A percentile compares a stretch with the other conserved stretches of the same genome.
phyloP scores from a whole-genome alignment of 2,113 vertebrate species.

The Anarhynchus alexandrinus region DNA sequence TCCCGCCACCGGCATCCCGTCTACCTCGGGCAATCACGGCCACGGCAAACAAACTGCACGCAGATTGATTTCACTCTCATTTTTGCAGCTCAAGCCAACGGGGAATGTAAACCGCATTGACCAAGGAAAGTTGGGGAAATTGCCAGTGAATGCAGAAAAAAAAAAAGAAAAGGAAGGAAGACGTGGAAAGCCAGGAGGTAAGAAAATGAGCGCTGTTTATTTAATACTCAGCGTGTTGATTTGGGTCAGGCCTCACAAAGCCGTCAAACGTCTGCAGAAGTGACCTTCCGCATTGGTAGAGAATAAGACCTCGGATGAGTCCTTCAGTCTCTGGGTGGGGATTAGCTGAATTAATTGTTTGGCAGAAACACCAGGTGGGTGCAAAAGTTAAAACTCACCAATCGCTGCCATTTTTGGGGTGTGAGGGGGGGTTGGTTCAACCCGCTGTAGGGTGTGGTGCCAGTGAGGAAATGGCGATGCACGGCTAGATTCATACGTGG shows the following conservation, averaged over 20 bases:
- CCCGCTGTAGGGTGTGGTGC: neutral
- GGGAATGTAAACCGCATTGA: neutral
- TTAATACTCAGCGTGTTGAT: neutral
- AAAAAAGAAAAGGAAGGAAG: neutral
- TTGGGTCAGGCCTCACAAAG: neutral
- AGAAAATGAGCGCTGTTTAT: neutral
- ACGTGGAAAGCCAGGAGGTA: neutral
- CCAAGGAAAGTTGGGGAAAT: neutral
- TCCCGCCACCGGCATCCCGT: neutral
- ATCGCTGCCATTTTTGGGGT: neutral
- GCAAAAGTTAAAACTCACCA: neutral
- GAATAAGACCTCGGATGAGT: neutral
- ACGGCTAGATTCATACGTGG: neutral
- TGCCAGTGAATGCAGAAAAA: constrained; percentile 12
- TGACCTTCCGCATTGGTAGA: neutral
- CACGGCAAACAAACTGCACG: neutral
- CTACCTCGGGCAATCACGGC: neutral
- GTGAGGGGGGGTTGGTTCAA: neutral
- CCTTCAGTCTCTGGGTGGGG: neutral
- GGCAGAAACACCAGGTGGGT: neutral
- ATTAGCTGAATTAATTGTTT: neutral
- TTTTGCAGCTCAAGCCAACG: constrained; percentile 1
- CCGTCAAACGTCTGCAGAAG: fast-evolving
- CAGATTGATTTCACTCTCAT: neutral
- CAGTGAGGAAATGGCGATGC: fast-evolving